Evolutionary conservation across 92 coral and sea anemone genomes (phyloP).

Genomic region (Siderastrea radians): DNA sequence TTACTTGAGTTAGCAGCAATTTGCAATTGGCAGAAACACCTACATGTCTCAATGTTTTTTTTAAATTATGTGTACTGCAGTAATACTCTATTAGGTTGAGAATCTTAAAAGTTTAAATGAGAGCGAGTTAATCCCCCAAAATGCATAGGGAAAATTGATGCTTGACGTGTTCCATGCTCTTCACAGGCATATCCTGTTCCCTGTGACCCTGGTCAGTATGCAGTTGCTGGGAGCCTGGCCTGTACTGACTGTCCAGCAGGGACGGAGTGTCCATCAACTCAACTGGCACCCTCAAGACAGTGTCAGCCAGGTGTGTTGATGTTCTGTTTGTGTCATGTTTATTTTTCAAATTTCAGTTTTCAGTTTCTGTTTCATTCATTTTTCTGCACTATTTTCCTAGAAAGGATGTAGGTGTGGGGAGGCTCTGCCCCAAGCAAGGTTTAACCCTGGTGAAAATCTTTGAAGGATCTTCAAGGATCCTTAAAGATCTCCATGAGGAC

Average conservation of each 20-base stretch:
- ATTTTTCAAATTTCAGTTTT: background rate
- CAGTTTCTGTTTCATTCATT: background rate
- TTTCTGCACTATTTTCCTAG: background rate
- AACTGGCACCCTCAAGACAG: constrained; percentile 50
- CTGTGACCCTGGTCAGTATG: constrained; percentile 88
- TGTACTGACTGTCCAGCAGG: constrained; percentile 92
- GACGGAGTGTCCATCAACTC: constrained; percentile 85
- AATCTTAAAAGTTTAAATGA: too few relatives aligned
- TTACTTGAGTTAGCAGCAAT: too few relatives aligned
- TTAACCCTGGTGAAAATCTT: too few relatives aligned
- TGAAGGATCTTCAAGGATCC: too few relatives aligned
- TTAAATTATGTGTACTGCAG: too few relatives aligned
- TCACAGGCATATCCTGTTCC: constrained; percentile 64
- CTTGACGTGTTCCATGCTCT: background rate
- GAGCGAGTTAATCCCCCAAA: too few relatives aligned
- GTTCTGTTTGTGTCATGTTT: background rate
- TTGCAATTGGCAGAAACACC: too few relatives aligned
- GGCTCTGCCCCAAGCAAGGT: too few relatives aligned
- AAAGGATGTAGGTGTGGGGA: background rate
- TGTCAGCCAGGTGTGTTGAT: constrained; percentile 74
- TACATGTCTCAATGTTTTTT: too few relatives aligned
- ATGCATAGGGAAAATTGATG: background rate
- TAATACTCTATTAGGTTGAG: too few relatives aligned
- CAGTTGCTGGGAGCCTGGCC: constrained; percentile 51
- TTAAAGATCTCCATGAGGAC: too few relatives aligned